Evolutionary conservation across 2,797 vertebrate genomes (phyloP).

Genomic region (Characodon lateralis): DNA sequence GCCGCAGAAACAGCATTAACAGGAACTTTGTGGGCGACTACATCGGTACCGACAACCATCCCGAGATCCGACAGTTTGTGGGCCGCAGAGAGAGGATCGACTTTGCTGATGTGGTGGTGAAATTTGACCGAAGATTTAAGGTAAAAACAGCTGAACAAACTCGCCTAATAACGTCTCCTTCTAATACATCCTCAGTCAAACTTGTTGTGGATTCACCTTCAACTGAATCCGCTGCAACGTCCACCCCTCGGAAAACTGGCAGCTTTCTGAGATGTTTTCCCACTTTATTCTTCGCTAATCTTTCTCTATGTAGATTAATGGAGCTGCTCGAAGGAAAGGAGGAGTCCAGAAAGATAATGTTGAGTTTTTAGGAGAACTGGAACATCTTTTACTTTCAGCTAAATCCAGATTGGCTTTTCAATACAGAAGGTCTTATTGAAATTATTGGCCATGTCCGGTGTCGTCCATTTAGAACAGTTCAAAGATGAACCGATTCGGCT

Average conservation of each 20-base stretch:
- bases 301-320: background rate
- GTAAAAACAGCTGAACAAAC: conserved; percentile 45
- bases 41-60: conserved; percentile 82
- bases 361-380: no score
- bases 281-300: background rate
- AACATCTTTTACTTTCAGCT: no score
- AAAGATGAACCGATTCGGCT: no score
- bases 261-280: background rate
- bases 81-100: conserved; percentile 85
- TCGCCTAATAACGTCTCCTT: background rate
- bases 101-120: conserved; percentile 84
- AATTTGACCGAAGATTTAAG: conserved; percentile 85
- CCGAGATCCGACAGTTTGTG: conserved; percentile 84
- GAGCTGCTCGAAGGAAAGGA: no score
- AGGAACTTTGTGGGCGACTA: conserved; percentile 88
- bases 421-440: no score
- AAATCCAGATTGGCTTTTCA: no score
- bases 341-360: no score
- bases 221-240: no score
- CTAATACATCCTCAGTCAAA: no score
- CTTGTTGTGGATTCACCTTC: no score
- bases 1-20: conserved; percentile 86
- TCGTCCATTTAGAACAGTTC: no score
- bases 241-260: background rate
- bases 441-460: no score